phyloP scores from a whole-genome alignment of 2,113 vertebrate genomes.

The Aspidoscelis tigris region DNA sequence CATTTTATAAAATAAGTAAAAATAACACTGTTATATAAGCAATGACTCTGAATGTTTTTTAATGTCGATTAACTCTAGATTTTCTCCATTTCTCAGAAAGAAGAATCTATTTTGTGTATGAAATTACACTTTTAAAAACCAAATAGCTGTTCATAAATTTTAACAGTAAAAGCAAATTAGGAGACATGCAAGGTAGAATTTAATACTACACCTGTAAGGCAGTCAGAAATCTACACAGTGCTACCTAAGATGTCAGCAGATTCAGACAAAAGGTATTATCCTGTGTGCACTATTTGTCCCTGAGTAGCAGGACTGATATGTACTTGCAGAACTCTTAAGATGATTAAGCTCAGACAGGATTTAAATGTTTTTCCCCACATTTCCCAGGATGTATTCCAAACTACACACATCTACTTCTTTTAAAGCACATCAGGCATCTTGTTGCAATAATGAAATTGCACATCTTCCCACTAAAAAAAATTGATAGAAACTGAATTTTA shows the following conservation, averaged over 20 bases:
- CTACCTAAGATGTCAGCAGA: background rate
- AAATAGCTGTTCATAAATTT: too few species aligned
- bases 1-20: too few species aligned
- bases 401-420: slow-evolving; percentile 45
- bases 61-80: too few species aligned
- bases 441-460: slow-evolving; percentile 35
- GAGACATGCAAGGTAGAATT: too few species aligned
- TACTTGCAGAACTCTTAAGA: slow-evolving; percentile 58
- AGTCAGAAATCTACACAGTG: background rate
- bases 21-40: too few species aligned
- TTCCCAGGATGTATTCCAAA: slow-evolving; percentile 56
- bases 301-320: background rate
- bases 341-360: slow-evolving; percentile 72
- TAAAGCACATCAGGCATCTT: slow-evolving; percentile 55
- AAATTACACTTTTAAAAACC: too few species aligned
- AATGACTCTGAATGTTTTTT: too few species aligned
- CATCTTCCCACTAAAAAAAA: background rate
- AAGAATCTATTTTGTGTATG: too few species aligned
- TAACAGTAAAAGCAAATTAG: too few species aligned
- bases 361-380: slow-evolving; percentile 65
- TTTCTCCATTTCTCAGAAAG: too few species aligned
- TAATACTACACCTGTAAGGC: too few species aligned
- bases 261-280: slow-evolving; percentile 8
- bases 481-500: background rate
- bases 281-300: background rate